Conservation (phyloP, 23 tunicate species). For the Botrylloides violaceus region DNA sequence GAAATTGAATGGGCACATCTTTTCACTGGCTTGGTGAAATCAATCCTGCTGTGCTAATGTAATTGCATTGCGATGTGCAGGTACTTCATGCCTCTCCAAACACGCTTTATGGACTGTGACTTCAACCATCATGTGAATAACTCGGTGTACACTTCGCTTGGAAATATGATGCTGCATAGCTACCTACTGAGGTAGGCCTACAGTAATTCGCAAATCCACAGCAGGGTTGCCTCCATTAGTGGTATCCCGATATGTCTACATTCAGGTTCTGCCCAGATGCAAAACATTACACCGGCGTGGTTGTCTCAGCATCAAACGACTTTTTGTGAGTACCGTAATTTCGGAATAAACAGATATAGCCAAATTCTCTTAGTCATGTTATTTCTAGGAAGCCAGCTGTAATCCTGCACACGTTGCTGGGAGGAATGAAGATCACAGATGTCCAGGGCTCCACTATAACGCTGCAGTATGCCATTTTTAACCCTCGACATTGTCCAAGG, state of each 20-base stretch:
- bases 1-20: no score
- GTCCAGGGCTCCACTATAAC: not conserved
- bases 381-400: not conserved
- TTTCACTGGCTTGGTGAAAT: no score
- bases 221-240: not conserved
- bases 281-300: not conserved
- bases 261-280: not conserved
- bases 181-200: not conserved
- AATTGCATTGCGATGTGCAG: constrained; percentile 5
- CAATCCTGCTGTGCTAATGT: not conserved
- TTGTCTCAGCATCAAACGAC: not conserved
- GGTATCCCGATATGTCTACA: not conserved
- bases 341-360: not conserved
- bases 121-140: constrained; percentile 37
- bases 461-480: not conserved
- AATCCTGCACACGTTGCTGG: not conserved
- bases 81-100: constrained; percentile 41
- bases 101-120: constrained; percentile 39
- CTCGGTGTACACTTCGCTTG: constrained; percentile 17
- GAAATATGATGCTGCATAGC: not conserved
- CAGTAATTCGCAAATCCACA: no score
- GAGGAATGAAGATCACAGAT: not conserved
- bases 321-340: not conserved
- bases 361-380: not conserved
- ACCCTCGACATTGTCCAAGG: no score